phyloP scores from a whole-genome alignment of 2,113 vertebrate genomes.

The Cephalopholis sonnerati region DNA sequence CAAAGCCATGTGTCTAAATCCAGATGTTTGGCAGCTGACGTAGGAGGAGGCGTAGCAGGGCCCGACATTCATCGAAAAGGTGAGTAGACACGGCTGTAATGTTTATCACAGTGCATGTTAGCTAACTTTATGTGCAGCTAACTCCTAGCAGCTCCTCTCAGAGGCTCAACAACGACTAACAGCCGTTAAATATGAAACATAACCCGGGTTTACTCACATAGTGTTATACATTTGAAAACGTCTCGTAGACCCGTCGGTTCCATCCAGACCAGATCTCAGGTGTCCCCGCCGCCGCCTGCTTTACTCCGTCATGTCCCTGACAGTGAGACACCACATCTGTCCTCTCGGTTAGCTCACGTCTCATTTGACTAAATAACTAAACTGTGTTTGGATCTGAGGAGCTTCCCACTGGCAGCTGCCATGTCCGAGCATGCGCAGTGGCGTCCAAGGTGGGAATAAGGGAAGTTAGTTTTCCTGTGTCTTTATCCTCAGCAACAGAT shows the following conservation, averaged over 20 bases:
- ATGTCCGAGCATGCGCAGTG: slow-evolving; percentile 60
- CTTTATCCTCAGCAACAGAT: no score
- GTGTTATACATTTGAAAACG: slow-evolving; percentile 60
- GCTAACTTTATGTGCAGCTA: not conserved
- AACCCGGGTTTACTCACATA: slow-evolving; percentile 31
- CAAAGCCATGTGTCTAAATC: slow-evolving; percentile 8
- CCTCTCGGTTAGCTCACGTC: not conserved
- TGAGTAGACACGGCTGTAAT: not conserved
- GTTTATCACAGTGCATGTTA: not conserved
- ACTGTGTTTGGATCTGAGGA: not conserved
- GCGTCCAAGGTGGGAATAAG: fast-evolving
- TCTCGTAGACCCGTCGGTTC: slow-evolving; percentile 55
- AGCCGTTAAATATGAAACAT: not conserved
- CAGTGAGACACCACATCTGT: not conserved
- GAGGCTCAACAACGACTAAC: not conserved
- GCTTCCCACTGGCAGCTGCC: slow-evolving; percentile 36
- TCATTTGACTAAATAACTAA: not conserved
- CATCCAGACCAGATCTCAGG: slow-evolving; percentile 28
- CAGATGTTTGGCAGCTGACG: slow-evolving; percentile 10
- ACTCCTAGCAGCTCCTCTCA: not conserved
- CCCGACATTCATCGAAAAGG: not conserved
- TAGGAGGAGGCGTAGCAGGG: slow-evolving; percentile 7
- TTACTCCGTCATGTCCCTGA: slow-evolving; percentile 8
- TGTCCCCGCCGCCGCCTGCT: not conserved
- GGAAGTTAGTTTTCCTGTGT: no score